phyloP scores from a whole-genome alignment of 2,797 vertebrate species.

The Bradypus variegatus region DNA sequence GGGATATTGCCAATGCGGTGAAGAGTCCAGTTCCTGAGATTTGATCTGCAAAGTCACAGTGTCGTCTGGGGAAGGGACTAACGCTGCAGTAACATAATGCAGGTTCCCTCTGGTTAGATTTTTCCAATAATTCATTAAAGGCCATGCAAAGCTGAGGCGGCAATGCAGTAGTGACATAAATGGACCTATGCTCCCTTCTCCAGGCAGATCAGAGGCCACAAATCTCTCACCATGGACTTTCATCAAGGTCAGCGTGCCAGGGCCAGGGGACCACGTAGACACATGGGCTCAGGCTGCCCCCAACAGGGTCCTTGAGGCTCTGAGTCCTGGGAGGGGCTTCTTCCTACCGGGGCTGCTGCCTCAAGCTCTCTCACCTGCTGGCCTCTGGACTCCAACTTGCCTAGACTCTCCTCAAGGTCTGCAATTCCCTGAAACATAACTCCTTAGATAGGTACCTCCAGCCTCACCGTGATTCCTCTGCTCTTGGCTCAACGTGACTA shows the following conservation, averaged over 20 bases:
- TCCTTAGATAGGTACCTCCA: neutral
- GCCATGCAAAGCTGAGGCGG: neutral
- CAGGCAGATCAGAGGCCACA: neutral
- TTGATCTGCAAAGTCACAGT: neutral
- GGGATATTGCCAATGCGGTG: neutral
- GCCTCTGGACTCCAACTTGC: neutral
- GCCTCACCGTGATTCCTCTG: neutral
- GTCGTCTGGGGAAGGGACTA: neutral
- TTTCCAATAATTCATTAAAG: constrained; percentile 19
- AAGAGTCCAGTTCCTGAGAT: neutral
- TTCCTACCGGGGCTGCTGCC: neutral
- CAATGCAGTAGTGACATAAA: neutral
- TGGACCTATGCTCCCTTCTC: neutral
- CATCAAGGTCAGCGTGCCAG: neutral
- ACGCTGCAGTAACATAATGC: neutral
- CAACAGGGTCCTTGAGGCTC: neutral
- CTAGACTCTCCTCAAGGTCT: neutral
- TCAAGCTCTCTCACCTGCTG: neutral
- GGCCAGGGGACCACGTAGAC: neutral
- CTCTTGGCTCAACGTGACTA: neutral
- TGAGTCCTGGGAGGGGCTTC: neutral
- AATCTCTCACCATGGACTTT: neutral
- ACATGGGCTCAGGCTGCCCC: neutral
- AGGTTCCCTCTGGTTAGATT: neutral
- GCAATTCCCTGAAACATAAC: neutral